Evolutionary conservation across 1,140 invertebrate genomes (phyloP), one percentile per base, ranked within the genome.

Genomic region (Tetragnatha versicolor): DNA sequence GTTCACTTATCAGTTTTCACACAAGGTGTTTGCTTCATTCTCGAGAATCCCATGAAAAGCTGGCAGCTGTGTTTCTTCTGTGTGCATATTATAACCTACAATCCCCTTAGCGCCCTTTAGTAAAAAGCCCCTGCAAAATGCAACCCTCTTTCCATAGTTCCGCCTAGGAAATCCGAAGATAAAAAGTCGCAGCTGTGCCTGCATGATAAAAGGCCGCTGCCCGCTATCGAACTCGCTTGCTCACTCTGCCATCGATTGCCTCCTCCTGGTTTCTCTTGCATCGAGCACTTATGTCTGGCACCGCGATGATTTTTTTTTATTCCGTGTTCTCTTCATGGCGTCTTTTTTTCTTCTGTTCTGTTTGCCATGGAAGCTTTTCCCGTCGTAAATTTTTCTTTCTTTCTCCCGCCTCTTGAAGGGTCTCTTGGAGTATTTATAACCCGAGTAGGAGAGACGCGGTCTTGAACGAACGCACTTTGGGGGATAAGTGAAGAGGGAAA

Each of bases 171-270:
- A 68, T 68, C 39, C 63, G 51, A 55, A 42, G 69, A 72, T 33
- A 72, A 72, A 70, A 72, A 72, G 47, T 53, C 49, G 51, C 69
- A 72, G 69, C 69, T 72, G 69, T 72, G 51, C 25, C 29, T 49
- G 4, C 14, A 17, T 22, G 60, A 63, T 63, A 63, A 63, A 63
- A 63, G 22, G 4, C n/a, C 55, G 4, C n/a, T 47, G 42, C 42
- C 20, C 42, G 42, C 42, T 47, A 12, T 47, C 3, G 20, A 47
- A 47, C 20, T 3, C 42, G 12, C 42, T 47, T 47, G 42, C 20
- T 47, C 20, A 47, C 12, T 12, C 42, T 20, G 12, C 42, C 12
- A 3, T 17, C 12, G 42, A 47, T 47, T 47, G 12, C 42, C 42
- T 47, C 42, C 20, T 47, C 20, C 12, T 47, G 20, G 42, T 47